A percentile compares a stretch with the other conserved stretches of the same genome.
Conservation (phyloP, 2,888 invertebrate species). For the Pimpla rufipes region DNA sequence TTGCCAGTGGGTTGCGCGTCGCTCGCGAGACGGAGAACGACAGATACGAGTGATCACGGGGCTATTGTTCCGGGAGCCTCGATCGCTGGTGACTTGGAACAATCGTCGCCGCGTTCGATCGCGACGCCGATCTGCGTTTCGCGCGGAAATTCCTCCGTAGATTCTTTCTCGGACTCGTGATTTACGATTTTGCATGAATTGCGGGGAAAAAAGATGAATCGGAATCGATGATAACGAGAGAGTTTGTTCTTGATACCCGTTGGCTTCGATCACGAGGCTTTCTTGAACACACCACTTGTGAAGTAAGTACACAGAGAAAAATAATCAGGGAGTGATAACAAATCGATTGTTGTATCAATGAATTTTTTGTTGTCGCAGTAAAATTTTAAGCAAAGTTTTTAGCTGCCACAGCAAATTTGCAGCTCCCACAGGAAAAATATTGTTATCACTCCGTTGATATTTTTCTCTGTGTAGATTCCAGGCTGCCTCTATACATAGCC, state of each 20-base stretch:
- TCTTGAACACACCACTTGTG: constrained; percentile 22
- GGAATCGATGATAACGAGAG: neutral
- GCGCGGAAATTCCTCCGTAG: neutral
- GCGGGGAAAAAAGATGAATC: neutral
- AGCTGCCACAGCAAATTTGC: too few species aligned
- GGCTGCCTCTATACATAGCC: constrained; percentile 29
- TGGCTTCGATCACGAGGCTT: neutral
- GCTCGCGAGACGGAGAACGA: constrained; percentile 36
- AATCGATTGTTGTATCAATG: too few species aligned
- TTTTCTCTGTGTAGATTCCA: too few species aligned
- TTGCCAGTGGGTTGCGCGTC: constrained; percentile 26
- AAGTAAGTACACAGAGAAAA: too few species aligned
- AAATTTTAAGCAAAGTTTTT: too few species aligned
- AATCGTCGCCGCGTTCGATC: constrained; percentile 36
- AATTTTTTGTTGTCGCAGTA: too few species aligned
- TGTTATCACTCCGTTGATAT: too few species aligned
- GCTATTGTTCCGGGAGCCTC: constrained; percentile 57
- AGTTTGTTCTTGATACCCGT: neutral
- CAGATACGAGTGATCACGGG: constrained; percentile 36
- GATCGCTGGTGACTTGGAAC: constrained; percentile 41
- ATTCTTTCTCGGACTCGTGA: neutral
- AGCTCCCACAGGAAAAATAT: too few species aligned
- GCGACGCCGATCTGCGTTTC: neutral
- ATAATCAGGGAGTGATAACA: too few species aligned
- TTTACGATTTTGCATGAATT: neutral